Evolutionary conservation across 2,888 invertebrate genomes (phyloP), one percentile per base, ranked within the genome.

Genomic region (Bugulina stolonifera): DNA sequence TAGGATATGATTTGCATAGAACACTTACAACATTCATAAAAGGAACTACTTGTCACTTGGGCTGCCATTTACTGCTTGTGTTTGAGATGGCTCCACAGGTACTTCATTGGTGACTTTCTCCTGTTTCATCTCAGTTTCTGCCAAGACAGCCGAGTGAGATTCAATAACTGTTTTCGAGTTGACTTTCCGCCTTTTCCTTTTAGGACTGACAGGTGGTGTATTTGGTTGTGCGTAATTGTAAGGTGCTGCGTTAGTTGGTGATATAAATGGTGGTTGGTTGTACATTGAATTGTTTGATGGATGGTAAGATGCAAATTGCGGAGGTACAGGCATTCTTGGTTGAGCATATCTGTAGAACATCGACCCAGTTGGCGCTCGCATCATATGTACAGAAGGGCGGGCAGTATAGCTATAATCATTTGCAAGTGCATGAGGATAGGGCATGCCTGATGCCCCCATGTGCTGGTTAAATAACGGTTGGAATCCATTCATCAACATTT

Each of bases 121-220:
- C 18, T 43, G 43, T 10, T 43, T 43, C n/a, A 5, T 57, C 10
- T 34, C 64, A 29, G 34, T 34, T 32, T 27, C 27, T 10, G 64
- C 64, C 32, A 64, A 64, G 18, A 64, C 64, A 29, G 64, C 64
- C 5, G 64, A 64, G 64, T 64, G 64, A 64, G 64, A 64, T 64
- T 64, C 64, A 32, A 64, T 64, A 3, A 64, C 27, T 10, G 64
- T 34, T 32, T 64, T 64, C 14, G 64, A 25, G n/a, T 32, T 27
- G 32, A 14, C 27, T 64, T 64, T 64, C 32, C 27, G 22, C 14
- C 64, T 27, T 32, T 64, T 64, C 3, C 64, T 27, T 64, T 64
- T 64, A 10, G 64, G 64, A 64, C 64, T 64, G 18, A 32, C 14
- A 29, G 64, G 64, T 14, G 22, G 55, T 22, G 22, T 64, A n/a